Conservation (phyloP, 2,888 invertebrate species). For the Iphiclides podalirius region DNA sequence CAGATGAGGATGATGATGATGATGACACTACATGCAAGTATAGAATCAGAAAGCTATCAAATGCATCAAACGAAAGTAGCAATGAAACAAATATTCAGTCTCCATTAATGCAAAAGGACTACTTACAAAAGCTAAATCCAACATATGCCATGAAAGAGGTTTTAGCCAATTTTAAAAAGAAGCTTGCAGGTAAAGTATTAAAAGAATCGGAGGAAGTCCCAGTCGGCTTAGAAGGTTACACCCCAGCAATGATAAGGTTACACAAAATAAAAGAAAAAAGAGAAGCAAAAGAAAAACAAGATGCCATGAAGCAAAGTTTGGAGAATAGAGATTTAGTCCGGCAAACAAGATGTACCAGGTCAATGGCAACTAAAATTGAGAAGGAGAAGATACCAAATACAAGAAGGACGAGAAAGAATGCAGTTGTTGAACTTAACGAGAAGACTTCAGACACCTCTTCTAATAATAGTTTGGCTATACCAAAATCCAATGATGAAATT, state of each 20-base stretch:
- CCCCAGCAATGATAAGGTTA: conserved; percentile 79
- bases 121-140: conserved; percentile 77
- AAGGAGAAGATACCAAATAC: conserved; percentile 4
- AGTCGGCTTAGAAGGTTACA: conserved; percentile 63
- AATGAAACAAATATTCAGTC: conserved; percentile 54
- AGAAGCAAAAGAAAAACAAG: conserved; percentile 59
- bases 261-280: conserved; percentile 69
- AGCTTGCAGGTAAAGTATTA: conserved; percentile 50
- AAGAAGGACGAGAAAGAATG: conserved; percentile 18
- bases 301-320: conserved; percentile 43
- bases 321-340: conserved; percentile 36
- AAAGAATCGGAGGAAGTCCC: conserved; percentile 49
- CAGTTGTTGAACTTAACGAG: conserved; percentile 28
- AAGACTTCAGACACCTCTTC: conserved; percentile 11
- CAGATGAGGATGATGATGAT: conserved; percentile 47
- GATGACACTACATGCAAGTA: conserved; percentile 63
- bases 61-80: conserved; percentile 57
- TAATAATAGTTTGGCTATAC: conserved; percentile 1
- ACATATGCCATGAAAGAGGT: conserved; percentile 87
- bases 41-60: conserved; percentile 67
- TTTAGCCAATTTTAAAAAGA: conserved; percentile 81
- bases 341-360: conserved; percentile 48
- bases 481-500: conserved; percentile 3
- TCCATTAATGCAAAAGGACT: conserved; percentile 65
- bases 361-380: conserved; percentile 37